Base-by-base conservation (phyloP, 2,113 vertebrate genomes). In the Myiozetetes cayanensis region DNA sequence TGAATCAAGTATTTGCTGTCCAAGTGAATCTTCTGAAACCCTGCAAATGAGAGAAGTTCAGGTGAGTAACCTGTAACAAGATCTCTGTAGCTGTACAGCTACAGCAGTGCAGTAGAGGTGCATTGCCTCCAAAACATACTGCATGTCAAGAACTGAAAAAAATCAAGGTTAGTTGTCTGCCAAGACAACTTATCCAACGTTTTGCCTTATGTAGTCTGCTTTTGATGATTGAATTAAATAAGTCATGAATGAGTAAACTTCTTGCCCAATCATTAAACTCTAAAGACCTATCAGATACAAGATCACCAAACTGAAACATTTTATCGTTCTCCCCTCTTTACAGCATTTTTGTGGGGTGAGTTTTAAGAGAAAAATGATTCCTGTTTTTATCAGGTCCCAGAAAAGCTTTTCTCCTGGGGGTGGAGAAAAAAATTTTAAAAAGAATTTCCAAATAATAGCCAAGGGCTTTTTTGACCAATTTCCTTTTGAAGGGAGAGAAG, bases 371-470 rank as follows among this genome's bases (percentile, higher is more conserved):
- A 67, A 85, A 78, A 16, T 1, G 80, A 68, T 23, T 3, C 1
- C 6, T 28, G 2, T 16, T 37, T 83, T 46, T 21, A 30, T 23
- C 28, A 53, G 7, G 12, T 44, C 4, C 19, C 5, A 28, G 39
- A 21, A 72, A 80, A 63, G 1, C 3, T 76, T 28, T 68, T 72
- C 21, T 24, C 8, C 41, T 33, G 4, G 12, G 0, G 1, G 0
- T 8, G 5, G 7, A 14, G 5, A 18, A 50, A 46, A 35, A 37
- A 46, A 55, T 8, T 22, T 14, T 10, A 18, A 23, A 66, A 74
- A 28, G 3, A 46, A 1, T 46, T 44, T 81, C 8, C 28, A 90
- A 80, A n/a, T 52, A 75, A 70, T 20, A 78, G 14, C 18, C 43
- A 24, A 21, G 6, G 3, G 1, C 2, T 70, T 41, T 50, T 92